These are phyloP conservation scores for Drosophila kuntzei DNA, from an alignment of 2,888 invertebrate species.

Conservation along the genomic window DNA sequence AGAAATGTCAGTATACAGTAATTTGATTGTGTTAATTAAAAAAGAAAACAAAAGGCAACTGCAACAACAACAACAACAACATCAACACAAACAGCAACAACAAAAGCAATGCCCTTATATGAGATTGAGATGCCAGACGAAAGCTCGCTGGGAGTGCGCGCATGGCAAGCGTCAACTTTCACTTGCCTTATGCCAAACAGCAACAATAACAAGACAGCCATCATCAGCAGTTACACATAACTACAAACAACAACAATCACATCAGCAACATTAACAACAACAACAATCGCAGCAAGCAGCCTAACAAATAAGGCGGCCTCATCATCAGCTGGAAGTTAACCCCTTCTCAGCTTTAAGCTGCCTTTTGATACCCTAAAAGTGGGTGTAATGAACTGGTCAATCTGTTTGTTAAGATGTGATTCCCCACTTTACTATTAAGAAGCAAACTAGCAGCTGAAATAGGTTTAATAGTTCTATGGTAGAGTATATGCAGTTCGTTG, in stretches of 20 bases:
- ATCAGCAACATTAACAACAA: constrained; percentile 25
- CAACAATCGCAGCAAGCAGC: constrained; percentile 27
- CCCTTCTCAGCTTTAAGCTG: neutral
- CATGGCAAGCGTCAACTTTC: constrained; percentile 76
- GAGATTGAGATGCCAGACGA: constrained; percentile 65
- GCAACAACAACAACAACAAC: constrained; percentile 25
- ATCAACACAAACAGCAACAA: constrained; percentile 20
- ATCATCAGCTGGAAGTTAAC: constrained; percentile 30
- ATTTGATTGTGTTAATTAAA: constrained; percentile 80
- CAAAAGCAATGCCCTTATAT: constrained; percentile 75
- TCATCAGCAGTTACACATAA: constrained; percentile 71
- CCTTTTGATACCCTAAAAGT: constrained; percentile 2
- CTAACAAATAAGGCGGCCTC: constrained; percentile 8
- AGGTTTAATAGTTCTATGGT: neutral
- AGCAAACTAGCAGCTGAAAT: no score
- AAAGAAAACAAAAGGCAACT: constrained; percentile 70
- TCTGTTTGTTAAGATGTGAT: neutral
- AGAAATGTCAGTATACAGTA: constrained; percentile 60
- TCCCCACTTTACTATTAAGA: no score
- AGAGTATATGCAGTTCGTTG: constrained; percentile 30
- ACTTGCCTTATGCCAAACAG: constrained; percentile 78
- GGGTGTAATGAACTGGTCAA: neutral
- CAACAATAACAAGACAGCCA: constrained; percentile 65
- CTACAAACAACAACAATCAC: constrained; percentile 43
- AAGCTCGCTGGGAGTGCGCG: constrained; percentile 57